These are phyloP conservation scores for Tenthredo mesomela DNA, from an alignment of 2,888 invertebrate genomes.

Conservation along the genomic window DNA sequence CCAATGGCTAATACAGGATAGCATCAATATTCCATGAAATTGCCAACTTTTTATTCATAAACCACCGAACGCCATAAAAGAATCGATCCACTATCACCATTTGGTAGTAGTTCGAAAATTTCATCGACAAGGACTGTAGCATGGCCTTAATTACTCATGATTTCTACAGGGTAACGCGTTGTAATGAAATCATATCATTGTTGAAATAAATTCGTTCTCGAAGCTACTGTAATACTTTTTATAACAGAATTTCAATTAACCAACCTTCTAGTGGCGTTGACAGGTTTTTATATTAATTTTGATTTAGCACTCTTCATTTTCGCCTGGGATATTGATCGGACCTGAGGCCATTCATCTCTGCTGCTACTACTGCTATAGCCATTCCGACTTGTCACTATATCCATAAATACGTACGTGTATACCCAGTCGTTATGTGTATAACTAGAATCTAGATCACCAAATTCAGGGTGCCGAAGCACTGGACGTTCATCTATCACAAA, in stretches of 20 bases:
- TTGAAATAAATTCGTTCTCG: background rate
- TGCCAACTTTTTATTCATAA: background rate
- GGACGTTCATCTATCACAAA: conserved; percentile 22
- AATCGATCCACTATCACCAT: background rate
- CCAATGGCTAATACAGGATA: no score
- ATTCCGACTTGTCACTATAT: conserved; percentile 42
- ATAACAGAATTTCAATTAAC: conserved; percentile 26
- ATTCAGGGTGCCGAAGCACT: conserved; percentile 13
- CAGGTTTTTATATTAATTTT: conserved; percentile 47
- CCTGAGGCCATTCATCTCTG: conserved; percentile 39
- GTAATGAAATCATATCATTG: background rate
- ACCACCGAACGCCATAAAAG: background rate
- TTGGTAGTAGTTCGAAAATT: background rate
- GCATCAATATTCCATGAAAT: background rate
- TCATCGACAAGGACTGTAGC: background rate
- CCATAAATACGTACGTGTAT: conserved; percentile 1
- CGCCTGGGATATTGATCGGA: conserved; percentile 42
- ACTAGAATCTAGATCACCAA: conserved; percentile 37
- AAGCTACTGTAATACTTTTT: background rate
- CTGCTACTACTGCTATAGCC: background rate
- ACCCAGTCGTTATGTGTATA: background rate
- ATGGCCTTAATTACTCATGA: background rate
- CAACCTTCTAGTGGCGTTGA: background rate
- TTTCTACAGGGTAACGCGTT: background rate
- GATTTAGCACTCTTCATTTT: conserved; percentile 48